phyloP scores from a whole-genome alignment of 2,797 vertebrate species.

The Esox masquinongy region DNA sequence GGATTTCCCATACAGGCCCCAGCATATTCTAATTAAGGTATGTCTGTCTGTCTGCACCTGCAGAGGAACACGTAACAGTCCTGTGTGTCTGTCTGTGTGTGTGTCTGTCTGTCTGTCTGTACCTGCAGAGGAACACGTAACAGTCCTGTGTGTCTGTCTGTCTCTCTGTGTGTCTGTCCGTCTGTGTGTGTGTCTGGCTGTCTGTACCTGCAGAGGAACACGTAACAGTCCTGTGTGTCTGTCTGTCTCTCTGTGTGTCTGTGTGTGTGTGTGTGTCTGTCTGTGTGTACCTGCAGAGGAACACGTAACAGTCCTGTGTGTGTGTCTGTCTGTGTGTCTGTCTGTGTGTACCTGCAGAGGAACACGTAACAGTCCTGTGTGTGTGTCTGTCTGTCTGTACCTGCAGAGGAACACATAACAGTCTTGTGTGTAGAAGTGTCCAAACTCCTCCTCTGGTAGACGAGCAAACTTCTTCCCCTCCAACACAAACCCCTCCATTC shows the following conservation, averaged over 20 bases:
- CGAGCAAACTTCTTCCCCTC: constrained; percentile 97
- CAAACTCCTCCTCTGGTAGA: constrained; percentile 95
- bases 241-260: background rate
- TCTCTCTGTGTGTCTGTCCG: background rate
- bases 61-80: no score
- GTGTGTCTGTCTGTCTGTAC: constrained; percentile 53
- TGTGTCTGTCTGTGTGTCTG: background rate
- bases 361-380: no score
- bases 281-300: constrained; percentile 89
- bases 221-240: constrained; percentile 92
- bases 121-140: constrained; percentile 99
- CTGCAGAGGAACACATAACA: constrained; percentile 99
- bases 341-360: no score
- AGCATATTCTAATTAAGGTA: no score
- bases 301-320: constrained; percentile 93
- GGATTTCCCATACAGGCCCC: no score
- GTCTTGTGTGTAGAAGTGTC: constrained; percentile 94
- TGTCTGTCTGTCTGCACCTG: background rate
- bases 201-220: no score
- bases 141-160: constrained; percentile 86
- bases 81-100: no score
- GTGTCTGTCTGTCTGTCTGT: background rate
- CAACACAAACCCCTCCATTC: constrained; percentile 97
- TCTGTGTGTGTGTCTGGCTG: constrained; percentile 28
- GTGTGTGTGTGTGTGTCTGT: background rate